Percentiles rank a stretch among this genome's conserved stretches.
phyloP scores from a whole-genome alignment of 2,888 invertebrate genomes.

The Ceratothoa steindachneri region DNA sequence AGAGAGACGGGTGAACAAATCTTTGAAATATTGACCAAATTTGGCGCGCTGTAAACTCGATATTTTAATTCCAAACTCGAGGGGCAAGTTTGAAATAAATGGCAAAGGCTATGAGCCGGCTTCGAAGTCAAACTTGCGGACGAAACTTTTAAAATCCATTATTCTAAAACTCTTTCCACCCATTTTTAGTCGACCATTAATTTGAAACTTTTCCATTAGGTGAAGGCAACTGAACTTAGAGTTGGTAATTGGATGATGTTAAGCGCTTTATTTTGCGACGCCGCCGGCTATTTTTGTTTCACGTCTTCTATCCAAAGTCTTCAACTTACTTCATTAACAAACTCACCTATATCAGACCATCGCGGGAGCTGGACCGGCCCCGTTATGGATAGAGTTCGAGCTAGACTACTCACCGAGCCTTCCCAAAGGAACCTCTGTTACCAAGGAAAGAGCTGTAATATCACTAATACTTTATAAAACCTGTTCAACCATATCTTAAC shows the following conservation, averaged over 20 bases:
- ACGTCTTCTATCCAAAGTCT: background rate
- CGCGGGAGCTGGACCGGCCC: background rate
- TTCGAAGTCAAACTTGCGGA: slow-evolving; percentile 6
- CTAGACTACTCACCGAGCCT: too few species aligned
- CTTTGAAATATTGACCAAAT: slow-evolving; percentile 10
- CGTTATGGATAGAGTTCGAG: too few species aligned
- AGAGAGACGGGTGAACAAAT: too few species aligned
- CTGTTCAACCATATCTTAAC: too few species aligned
- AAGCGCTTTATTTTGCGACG: slow-evolving; percentile 6
- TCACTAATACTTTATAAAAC: too few species aligned
- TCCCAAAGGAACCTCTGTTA: too few species aligned
- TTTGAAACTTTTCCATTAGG: slow-evolving; percentile 11
- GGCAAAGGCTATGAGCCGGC: slow-evolving; percentile 9
- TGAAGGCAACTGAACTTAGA: background rate
- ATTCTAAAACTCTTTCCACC: slow-evolving; percentile 6
- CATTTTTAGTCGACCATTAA: slow-evolving; percentile 5
- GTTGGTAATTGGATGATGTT: slow-evolving; percentile 8
- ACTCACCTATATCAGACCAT: background rate
- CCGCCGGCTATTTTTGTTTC: background rate
- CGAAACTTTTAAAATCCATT: slow-evolving; percentile 9
- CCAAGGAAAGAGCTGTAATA: too few species aligned
- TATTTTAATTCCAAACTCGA: slow-evolving; percentile 1
- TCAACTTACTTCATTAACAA: slow-evolving; percentile 2
- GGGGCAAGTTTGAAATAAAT: slow-evolving; percentile 8
- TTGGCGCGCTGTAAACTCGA: background rate